Conservation (phyloP, 2,113 vertebrate genomes). For the Alexandromys fortis region DNA sequence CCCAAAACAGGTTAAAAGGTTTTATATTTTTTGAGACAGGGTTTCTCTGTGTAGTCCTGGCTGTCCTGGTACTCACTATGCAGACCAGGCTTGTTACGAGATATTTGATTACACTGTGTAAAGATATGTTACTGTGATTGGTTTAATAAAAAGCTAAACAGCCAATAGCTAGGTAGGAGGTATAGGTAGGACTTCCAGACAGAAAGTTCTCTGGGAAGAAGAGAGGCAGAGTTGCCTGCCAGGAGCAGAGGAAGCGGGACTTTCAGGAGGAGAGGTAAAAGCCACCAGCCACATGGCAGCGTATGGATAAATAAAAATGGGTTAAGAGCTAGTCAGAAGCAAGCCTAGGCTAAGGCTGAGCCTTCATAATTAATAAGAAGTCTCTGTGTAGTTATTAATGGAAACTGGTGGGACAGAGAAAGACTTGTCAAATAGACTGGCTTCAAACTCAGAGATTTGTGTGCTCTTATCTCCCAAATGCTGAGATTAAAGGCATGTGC, state of each 20-base stretch:
- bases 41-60: not conserved
- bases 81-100: not conserved
- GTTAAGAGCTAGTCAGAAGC: too few species aligned
- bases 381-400: too few species aligned
- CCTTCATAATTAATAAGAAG: too few species aligned
- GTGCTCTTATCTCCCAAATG: not conserved
- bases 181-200: not conserved
- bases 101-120: not conserved
- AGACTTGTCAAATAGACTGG: too few species aligned
- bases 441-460: not conserved
- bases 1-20: not conserved
- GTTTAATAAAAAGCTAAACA: not conserved
- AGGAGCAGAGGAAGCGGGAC: not conserved
- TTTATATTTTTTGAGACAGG: not conserved
- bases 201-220: not conserved
- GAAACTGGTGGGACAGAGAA: too few species aligned
- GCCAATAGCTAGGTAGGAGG: not conserved
- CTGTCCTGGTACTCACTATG: not conserved
- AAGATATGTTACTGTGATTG: not conserved
- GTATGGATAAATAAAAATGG: too few species aligned
- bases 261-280: not conserved
- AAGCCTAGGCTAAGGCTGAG: too few species aligned
- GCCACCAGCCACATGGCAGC: not conserved
- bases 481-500: not conserved
- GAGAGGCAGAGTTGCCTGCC: not conserved